Percentiles rank a stretch among this genome's conserved stretches.
These are phyloP conservation scores for Teleiodes luculella DNA, from an alignment of 2,888 invertebrate species.

Conservation along the genomic window DNA sequence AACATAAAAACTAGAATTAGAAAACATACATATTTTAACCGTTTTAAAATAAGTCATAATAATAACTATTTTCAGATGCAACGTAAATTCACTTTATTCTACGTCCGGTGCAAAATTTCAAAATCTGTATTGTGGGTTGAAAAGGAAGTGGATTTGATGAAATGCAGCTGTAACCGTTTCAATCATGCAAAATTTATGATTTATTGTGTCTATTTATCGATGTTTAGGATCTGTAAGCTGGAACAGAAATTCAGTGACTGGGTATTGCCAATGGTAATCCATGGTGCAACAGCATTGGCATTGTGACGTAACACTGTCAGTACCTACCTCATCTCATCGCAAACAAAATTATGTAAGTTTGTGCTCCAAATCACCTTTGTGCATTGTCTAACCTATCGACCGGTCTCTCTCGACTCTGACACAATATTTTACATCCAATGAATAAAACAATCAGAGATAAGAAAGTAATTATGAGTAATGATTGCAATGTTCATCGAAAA, in stretches of 20 bases:
- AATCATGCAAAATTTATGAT: constrained; percentile 33
- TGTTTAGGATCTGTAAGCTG: constrained; percentile 29
- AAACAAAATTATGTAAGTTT: constrained; percentile 48
- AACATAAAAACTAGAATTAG: too few relatives aligned
- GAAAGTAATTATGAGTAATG: constrained; percentile 45
- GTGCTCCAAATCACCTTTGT: constrained; percentile 34
- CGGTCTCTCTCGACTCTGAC: constrained; percentile 34
- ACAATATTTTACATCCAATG: constrained; percentile 35
- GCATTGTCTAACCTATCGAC: constrained; percentile 42
- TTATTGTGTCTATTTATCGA: constrained; percentile 34
- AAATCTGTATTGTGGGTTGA: constrained; percentile 24
- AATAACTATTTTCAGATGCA: constrained; percentile 9
- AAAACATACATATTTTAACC: too few relatives aligned
- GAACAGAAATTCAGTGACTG: constrained; percentile 10
- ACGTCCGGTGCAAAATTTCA: constrained; percentile 29
- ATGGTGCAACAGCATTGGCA: constrained; percentile 31
- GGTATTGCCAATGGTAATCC: constrained; percentile 18
- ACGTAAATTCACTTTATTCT: constrained; percentile 20
- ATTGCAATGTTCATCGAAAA: constrained; percentile 36
- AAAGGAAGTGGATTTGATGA: constrained; percentile 31
- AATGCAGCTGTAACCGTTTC: constrained; percentile 16
- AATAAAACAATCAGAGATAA: constrained; percentile 47
- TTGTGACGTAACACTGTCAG: constrained; percentile 33
- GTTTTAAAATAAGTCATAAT: too few relatives aligned
- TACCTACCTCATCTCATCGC: constrained; percentile 33